These are phyloP conservation scores for Paramisgurnus dabryanus DNA, from an alignment of 2,113 vertebrate species.

Conservation along the genomic window DNA sequence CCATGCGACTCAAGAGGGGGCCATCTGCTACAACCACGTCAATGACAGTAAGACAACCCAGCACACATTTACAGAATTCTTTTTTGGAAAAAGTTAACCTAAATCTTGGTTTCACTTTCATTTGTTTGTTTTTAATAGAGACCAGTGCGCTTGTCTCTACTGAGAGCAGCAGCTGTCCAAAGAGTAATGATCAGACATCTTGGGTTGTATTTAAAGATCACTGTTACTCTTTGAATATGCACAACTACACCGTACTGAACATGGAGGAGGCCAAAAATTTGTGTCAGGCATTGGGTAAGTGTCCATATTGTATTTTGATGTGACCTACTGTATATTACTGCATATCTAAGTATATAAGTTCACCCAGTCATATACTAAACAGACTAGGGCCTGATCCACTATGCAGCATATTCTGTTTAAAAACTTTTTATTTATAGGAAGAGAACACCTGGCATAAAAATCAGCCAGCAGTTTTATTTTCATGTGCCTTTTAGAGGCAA, in stretches of 20 bases:
- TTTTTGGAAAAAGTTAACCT: not conserved
- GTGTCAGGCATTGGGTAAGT: constrained; percentile 83
- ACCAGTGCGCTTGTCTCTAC: not conserved
- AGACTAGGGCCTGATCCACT: too few species aligned
- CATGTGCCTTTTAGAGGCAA: too few species aligned
- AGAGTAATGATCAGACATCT: constrained; percentile 55
- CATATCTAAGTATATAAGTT: too few species aligned
- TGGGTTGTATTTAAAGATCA: constrained; percentile 85
- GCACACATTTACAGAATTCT: too few species aligned
- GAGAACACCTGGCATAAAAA: too few species aligned
- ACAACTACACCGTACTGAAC: constrained; percentile 80
- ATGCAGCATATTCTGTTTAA: too few species aligned
- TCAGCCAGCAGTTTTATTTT: too few species aligned
- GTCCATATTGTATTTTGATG: not conserved
- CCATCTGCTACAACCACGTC: constrained; percentile 84
- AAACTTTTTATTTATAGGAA: too few species aligned
- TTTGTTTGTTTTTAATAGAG: constrained; percentile 21
- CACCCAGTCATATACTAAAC: too few species aligned
- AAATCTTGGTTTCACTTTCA: not conserved
- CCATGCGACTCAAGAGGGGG: constrained; percentile 74
- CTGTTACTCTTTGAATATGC: constrained; percentile 85
- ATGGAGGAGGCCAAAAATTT: constrained; percentile 75
- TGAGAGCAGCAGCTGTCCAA: constrained; percentile 72
- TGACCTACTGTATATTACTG: not conserved
- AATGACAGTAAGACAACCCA: constrained; percentile 62